Conservation (phyloP, 2,797 vertebrate species). For the Enteromius paludinosus region DNA sequence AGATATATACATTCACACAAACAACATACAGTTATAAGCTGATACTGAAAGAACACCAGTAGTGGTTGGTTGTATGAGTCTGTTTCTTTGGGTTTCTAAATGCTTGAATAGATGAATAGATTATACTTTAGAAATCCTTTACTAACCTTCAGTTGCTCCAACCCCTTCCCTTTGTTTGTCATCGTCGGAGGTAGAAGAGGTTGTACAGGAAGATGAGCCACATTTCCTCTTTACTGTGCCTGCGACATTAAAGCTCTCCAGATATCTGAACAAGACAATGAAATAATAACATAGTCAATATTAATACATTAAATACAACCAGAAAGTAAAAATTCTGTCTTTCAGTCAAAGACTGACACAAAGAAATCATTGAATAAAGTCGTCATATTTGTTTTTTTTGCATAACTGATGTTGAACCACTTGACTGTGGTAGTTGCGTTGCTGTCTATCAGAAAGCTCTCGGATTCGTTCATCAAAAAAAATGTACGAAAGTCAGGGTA, state of each 20-base stretch:
- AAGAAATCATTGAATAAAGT: too few relatives aligned
- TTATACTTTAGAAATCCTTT: background rate
- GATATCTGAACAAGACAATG: conserved; percentile 73
- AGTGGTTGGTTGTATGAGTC: background rate
- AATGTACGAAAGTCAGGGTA: too few relatives aligned
- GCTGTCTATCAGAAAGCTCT: too few relatives aligned
- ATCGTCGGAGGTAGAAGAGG: conserved; percentile 67
- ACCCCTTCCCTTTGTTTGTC: conserved; percentile 70
- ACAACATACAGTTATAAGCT: background rate
- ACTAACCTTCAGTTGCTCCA: conserved; percentile 71
- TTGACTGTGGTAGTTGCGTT: too few relatives aligned
- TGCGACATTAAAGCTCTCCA: conserved; percentile 82
- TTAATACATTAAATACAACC: background rate
- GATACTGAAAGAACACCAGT: background rate
- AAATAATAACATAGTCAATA: background rate
- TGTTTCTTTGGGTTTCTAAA: background rate
- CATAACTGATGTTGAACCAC: too few relatives aligned
- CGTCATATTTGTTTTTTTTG: too few relatives aligned
- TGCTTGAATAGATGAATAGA: background rate
- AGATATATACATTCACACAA: background rate
- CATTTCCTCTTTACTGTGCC: conserved; percentile 80
- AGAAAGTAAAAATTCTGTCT: too few relatives aligned
- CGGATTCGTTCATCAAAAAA: too few relatives aligned
- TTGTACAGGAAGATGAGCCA: conserved; percentile 68
- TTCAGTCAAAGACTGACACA: too few relatives aligned